Evolutionary conservation across 2,113 vertebrate genomes (phyloP).

Genomic region (Fulmarus glacialis): DNA sequence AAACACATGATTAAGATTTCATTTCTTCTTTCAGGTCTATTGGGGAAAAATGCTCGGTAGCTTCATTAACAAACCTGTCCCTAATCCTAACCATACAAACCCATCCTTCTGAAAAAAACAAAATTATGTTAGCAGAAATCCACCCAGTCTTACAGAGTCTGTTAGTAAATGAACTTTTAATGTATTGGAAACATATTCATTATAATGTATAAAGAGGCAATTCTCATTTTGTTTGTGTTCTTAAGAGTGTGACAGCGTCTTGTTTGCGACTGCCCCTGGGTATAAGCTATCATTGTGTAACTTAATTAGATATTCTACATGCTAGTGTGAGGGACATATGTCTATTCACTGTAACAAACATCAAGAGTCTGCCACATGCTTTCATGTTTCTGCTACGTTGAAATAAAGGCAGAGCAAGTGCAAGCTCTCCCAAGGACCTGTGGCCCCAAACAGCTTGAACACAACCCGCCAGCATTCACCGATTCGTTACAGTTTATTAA

Average conservation of each 20-base stretch:
- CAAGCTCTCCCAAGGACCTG: constrained; percentile 88
- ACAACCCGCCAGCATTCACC: constrained; percentile 79
- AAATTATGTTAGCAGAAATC: constrained; percentile 8
- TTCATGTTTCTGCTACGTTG: constrained; percentile 59
- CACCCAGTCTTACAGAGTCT: neutral
- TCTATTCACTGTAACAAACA: constrained; percentile 72
- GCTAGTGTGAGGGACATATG: constrained; percentile 80
- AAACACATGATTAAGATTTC: neutral
- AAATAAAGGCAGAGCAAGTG: constrained; percentile 80
- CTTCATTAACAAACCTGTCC: constrained; percentile 28
- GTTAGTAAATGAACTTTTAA: constrained; percentile 68
- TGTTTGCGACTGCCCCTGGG: constrained; percentile 73
- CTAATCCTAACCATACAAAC: constrained; percentile 21
- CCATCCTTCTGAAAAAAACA: neutral
- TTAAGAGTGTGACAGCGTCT: constrained; percentile 73
- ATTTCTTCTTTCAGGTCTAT: neutral
- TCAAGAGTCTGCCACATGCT: constrained; percentile 57
- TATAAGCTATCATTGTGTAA: constrained; percentile 74
- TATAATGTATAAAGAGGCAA: constrained; percentile 57
- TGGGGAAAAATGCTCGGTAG: neutral
- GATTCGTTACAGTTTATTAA: constrained; percentile 98
- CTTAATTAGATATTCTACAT: constrained; percentile 79
- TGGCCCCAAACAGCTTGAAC: constrained; percentile 84
- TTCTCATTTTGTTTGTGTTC: constrained; percentile 70
- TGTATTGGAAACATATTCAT: constrained; percentile 73